Evolutionary conservation across 2,113 vertebrate genomes (phyloP), one percentile per base, ranked within the genome.

Genomic region (Lophotis ruficrista): DNA sequence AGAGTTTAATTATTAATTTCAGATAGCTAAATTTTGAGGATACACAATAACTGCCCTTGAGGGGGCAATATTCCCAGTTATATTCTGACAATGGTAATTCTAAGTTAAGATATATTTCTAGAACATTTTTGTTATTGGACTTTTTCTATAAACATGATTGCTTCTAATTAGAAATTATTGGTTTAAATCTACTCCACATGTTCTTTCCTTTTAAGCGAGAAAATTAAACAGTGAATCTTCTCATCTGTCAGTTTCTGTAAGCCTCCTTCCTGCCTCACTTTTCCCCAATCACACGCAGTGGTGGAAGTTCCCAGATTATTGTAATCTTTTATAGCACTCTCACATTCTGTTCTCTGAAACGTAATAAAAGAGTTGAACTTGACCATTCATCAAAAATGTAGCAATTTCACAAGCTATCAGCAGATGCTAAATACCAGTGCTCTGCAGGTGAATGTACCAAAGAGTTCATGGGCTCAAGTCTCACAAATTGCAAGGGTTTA

Each of bases 141-240:
- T 88, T 89, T 96, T 91, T 79, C 88, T 89, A 93, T 83, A 96
- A 94, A 95, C 35, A 85, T 96, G 93, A 98, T 97, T 94, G 87
- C 92, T 96, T 97, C 95, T 97, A 97, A 97, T 98, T 98, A 97
- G 96, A 97, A 98, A 94, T 96, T 97, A 98, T 97, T 97, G 93
- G 79, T 94, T 87, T 96, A 91, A 97, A 96, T 93, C 86, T 95
- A 92, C 81, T 94, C 82, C 96, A 97, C 56, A 76, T 72, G 64
- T 28, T 90, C 92, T 91, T 94, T 95, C 50, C 87, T 94, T 96
- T 97, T 93, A 96, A 97, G 91, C 87, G 93, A 89, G 94, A 97
- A 97, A 97, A 97, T 98, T 96, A 97, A 98, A 96, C 97, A 93
- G 61, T 80, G 73, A 96, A 96, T 96, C 86, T 98, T 96, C 89